phyloP scores from a whole-genome alignment of 2,888 invertebrate species.

The Koerneria pararmatus region DNA sequence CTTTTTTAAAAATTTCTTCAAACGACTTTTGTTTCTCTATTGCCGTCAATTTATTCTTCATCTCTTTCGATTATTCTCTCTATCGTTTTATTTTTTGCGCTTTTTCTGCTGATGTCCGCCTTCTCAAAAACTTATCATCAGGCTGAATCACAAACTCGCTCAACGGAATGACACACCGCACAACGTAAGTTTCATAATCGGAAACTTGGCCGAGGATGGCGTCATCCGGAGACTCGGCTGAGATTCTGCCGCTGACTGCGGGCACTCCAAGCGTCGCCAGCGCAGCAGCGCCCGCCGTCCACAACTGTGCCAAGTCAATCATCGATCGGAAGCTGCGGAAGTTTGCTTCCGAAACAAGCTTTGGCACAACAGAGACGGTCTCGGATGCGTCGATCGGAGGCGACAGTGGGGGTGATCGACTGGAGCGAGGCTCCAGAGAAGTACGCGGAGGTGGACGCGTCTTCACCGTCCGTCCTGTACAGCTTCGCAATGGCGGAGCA shows the following conservation, averaged over 20 bases:
- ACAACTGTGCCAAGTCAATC: constrained; percentile 44
- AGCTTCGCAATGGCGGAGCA: constrained; percentile 27
- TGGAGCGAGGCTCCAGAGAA: constrained; percentile 1
- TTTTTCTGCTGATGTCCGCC: neutral
- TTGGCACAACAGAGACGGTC: constrained; percentile 45
- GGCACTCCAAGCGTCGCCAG: constrained; percentile 30
- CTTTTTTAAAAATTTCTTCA: neutral
- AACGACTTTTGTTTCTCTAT: constrained; percentile 10
- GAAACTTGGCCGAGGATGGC: constrained; percentile 30
- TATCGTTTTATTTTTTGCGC: constrained; percentile 2
- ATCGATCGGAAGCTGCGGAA: constrained; percentile 50
- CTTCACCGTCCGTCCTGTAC: constrained; percentile 48
- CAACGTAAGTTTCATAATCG: constrained; percentile 2
- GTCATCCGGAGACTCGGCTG: constrained; percentile 34
- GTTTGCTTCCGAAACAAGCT: constrained; percentile 54
- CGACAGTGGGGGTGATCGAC: no score
- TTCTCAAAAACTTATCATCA: neutral
- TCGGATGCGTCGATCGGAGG: constrained; percentile 35
- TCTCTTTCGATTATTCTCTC: no score
- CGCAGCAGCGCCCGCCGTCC: constrained; percentile 34
- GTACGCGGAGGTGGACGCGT: constrained; percentile 30
- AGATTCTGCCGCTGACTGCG: constrained; percentile 32
- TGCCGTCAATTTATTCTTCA: no score
- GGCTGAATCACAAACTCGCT: neutral
- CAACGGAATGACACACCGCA: neutral